Base-by-base conservation (phyloP, 2,113 vertebrate genomes). In the Nesoenas mayeri region DNA sequence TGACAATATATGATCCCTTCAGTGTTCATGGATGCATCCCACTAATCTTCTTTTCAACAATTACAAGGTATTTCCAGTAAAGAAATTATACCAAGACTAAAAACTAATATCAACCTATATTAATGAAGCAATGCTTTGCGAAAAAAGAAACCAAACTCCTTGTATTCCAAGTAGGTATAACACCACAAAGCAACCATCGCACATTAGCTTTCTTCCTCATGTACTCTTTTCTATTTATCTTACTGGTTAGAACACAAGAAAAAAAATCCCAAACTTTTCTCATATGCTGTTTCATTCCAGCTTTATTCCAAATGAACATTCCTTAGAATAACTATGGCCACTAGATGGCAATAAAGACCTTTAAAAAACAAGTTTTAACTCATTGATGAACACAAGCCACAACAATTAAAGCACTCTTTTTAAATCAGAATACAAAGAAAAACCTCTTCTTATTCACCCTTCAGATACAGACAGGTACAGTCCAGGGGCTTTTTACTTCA, bases 291-390 rank as follows among this genome's bases (percentile, higher is more conserved):
- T 66, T 40, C 13, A 79, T 48, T 38, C 50, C 58, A 74, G 47
- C 25, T 86, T 78, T 80, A 42, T 25, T 56, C 28, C 38, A 81
- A 79, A 80, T 2, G 6, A 86, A 84, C 18, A 47, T 26, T 31
- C 38, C 36, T 87, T 19, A 57, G 44, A 78, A 36, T 20, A 65
- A 38, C 29, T 81, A 57, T 0, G 40, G 70, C 95, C 96, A 89
- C 92, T 95, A 96, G 96, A 83, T 91, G 96, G 95, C 95, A 95
- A 84, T 61, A 26, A 90, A 84, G 90, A 71, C 29, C 62, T 54
- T 5, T 6, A 83, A 78, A 50, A 91, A 93, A 80, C 5, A 62
- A 58, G 6, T 47, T 22, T 34, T 25, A 88, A 85, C 5, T 28
- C 42, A 16, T 0, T 7, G 21, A 20, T 17, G 17, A 34, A 71